Conservation (phyloP, 2,888 invertebrate genomes). For the Tenodera sinensis region DNA sequence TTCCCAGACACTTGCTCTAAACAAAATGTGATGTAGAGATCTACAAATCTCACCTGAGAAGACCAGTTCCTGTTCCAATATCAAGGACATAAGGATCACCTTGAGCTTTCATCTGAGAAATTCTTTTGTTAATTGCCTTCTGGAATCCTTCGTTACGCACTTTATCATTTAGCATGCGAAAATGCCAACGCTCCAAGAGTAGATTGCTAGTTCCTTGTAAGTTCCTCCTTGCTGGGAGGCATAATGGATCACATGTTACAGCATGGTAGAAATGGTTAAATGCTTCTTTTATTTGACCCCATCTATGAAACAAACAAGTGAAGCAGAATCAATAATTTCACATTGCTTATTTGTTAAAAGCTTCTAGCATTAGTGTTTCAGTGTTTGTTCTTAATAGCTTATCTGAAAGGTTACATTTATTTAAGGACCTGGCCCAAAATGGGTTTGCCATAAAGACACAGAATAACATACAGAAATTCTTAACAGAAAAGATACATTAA, state of each 20-base stretch:
- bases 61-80: constrained; percentile 73
- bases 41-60: constrained; percentile 52
- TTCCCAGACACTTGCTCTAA: no score
- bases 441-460: no score
- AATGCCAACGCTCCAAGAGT: constrained; percentile 76
- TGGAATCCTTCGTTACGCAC: constrained; percentile 63
- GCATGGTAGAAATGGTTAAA: constrained; percentile 56
- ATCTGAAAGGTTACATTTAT: not conserved
- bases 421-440: no score
- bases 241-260: constrained; percentile 48
- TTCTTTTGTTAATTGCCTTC: constrained; percentile 56
- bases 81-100: constrained; percentile 55
- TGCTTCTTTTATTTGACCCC: constrained; percentile 54
- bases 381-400: not conserved
- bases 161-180: constrained; percentile 75
- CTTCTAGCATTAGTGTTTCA: not conserved
- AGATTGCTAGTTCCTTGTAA: constrained; percentile 64
- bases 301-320: constrained; percentile 44
- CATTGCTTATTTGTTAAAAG: not conserved
- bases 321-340: not conserved
- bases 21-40: no score
- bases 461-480: no score
- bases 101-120: constrained; percentile 48
- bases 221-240: constrained; percentile 60
- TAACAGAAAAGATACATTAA: no score